A percentile compares a stretch with the other conserved stretches of the same genome.
Conservation (phyloP, 2,888 invertebrate genomes). For the Drosophila monieri region DNA sequence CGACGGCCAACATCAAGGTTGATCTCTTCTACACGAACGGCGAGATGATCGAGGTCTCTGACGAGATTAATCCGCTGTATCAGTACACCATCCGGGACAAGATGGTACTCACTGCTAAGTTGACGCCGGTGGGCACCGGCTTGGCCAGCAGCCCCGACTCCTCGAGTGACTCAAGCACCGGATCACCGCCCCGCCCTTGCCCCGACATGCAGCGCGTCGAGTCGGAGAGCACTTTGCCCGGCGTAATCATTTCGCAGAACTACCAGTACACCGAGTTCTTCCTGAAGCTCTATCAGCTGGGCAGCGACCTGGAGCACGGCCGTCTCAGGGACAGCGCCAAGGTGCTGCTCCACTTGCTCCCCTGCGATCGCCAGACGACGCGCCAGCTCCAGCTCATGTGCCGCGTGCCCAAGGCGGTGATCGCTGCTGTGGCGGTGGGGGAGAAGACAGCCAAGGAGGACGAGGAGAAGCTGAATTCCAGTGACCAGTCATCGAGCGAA, state of each 20-base stretch:
- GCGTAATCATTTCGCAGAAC: constrained; percentile 95
- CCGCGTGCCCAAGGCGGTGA: constrained; percentile 66
- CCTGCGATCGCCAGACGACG: constrained; percentile 84
- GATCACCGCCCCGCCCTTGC: constrained; percentile 94
- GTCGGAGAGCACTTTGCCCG: constrained; percentile 95
- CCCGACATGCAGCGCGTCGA: constrained; percentile 90
- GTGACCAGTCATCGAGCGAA: constrained; percentile 43
- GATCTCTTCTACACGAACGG: constrained; percentile 94
- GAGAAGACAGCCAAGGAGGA: constrained; percentile 50
- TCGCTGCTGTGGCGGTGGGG: constrained; percentile 14
- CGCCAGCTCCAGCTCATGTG: constrained; percentile 83
- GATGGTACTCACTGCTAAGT: constrained; percentile 92
- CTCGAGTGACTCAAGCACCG: constrained; percentile 96
- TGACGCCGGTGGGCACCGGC: constrained; percentile 89
- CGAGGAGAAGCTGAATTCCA: constrained; percentile 43
- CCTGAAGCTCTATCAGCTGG: constrained; percentile 94
- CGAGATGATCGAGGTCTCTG: constrained; percentile 93
- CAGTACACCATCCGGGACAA: constrained; percentile 90
- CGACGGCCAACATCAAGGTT: constrained; percentile 91
- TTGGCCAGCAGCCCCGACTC: constrained; percentile 94
- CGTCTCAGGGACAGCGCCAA: constrained; percentile 90
- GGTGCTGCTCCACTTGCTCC: constrained; percentile 81
- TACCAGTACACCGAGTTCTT: constrained; percentile 91
- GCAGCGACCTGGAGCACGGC: constrained; percentile 91
- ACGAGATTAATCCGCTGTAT: constrained; percentile 94